These are phyloP conservation scores for Pycnomerus fuliginosus DNA, from an alignment of 2,888 invertebrate genomes.

Conservation along the genomic window DNA sequence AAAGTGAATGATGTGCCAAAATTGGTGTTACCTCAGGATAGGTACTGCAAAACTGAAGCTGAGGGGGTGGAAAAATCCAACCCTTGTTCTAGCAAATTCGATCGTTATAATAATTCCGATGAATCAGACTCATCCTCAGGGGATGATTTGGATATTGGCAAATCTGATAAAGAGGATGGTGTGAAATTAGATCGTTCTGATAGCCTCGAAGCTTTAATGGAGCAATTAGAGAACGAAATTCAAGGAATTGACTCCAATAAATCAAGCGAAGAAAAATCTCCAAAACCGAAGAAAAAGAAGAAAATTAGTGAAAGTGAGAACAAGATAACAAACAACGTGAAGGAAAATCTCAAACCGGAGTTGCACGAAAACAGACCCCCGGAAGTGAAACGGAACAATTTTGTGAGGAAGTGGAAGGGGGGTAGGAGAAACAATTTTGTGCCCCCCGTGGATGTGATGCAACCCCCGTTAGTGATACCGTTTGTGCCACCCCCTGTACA, in stretches of 20 bases:
- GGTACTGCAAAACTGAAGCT: conserved; percentile 35
- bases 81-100: conserved; percentile 51
- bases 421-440: no score
- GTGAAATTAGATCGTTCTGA: conserved; percentile 52
- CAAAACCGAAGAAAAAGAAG: conserved; percentile 25
- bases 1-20: conserved; percentile 27
- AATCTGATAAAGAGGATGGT: conserved; percentile 35
- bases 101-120: conserved; percentile 55
- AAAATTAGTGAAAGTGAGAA: conserved; percentile 11
- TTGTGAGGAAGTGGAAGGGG: conserved; percentile 14
- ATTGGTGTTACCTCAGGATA: conserved; percentile 45
- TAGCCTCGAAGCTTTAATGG: conserved; percentile 57
- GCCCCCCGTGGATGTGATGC: background rate
- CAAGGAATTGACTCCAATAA: conserved; percentile 37
- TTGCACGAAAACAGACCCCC: no score
- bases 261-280: conserved; percentile 16
- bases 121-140: conserved; percentile 51
- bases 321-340: conserved; percentile 1
- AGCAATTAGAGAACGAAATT: conserved; percentile 57
- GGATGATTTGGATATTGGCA: conserved; percentile 41
- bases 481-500: background rate
- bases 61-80: background rate
- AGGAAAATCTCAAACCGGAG: conserved; percentile 11
- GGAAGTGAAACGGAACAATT: no score
- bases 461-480: background rate